phyloP scores from a whole-genome alignment of 2,797 vertebrate species.

The Perdix hodgsoniae region DNA sequence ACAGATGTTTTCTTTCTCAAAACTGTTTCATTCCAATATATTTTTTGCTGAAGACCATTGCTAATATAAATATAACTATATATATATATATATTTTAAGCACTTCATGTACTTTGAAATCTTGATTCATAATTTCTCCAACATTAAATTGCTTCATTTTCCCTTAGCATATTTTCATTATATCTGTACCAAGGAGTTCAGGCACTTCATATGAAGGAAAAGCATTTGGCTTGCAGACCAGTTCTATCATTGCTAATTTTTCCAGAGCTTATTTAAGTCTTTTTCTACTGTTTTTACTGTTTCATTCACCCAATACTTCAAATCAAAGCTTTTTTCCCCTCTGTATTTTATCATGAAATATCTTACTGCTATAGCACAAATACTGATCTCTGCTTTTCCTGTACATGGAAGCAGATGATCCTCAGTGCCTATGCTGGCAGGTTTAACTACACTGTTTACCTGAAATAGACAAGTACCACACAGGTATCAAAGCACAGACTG shows the following conservation, averaged over 20 bases:
- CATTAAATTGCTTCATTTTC: not conserved
- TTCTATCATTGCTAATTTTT: slow-evolving; percentile 43
- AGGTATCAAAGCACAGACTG: not conserved
- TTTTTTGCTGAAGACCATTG: not conserved
- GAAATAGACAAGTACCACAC: not conserved
- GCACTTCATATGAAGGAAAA: slow-evolving; percentile 11
- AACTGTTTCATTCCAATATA: not conserved
- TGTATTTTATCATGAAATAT: not conserved
- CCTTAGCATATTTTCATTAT: not conserved
- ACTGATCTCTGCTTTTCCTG: not conserved
- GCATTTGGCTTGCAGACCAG: slow-evolving; percentile 5
- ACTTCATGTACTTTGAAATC: slow-evolving; percentile 4
- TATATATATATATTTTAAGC: not conserved
- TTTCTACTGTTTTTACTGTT: slow-evolving; percentile 1
- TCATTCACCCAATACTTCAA: slow-evolving; percentile 2
- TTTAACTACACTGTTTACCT: not conserved
- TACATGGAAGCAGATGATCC: slow-evolving; percentile 37
- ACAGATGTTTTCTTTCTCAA: not conserved
- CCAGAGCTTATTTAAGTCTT: slow-evolving; percentile 43
- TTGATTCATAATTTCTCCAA: not conserved
- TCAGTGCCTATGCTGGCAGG: slow-evolving; percentile 5
- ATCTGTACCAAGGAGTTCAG: not conserved
- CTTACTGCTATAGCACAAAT: slow-evolving; percentile 1
- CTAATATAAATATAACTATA: not conserved
- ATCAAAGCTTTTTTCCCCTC: not conserved